Evolutionary conservation across 2,113 vertebrate species (phyloP).

Genomic region (Syngnathus scovelli): DNA sequence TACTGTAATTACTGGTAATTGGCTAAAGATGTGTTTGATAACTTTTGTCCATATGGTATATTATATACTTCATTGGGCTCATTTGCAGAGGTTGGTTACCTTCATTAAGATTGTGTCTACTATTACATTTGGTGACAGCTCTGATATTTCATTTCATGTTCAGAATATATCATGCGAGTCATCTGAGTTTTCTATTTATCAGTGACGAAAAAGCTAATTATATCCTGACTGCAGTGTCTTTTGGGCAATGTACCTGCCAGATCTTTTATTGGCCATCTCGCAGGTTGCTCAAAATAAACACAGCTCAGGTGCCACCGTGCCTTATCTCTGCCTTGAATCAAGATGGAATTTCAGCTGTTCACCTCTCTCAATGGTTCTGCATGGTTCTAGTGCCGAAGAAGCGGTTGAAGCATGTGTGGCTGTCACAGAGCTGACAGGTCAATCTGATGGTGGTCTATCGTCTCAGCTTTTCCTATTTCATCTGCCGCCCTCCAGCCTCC

Average conservation of each 20-base stretch:
- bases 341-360: constrained; percentile 13
- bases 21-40: background rate
- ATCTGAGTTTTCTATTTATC: background rate
- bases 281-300: constrained; percentile 18
- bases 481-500: constrained; percentile 28
- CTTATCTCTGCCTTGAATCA: constrained; percentile 7
- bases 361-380: constrained; percentile 3
- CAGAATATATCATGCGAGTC: background rate
- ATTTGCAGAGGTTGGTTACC: constrained; percentile 3
- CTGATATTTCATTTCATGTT: constrained; percentile 3
- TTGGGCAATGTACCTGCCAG: background rate
- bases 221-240: background rate
- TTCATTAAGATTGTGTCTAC: background rate
- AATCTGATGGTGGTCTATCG: constrained; percentile 63
- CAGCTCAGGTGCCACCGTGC: constrained; percentile 7
- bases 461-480: constrained; percentile 53
- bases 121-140: background rate
- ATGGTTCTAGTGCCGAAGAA: constrained; percentile 24
- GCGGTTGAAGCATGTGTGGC: constrained; percentile 58
- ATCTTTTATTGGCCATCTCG: background rate
- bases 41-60: background rate
- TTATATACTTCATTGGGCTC: background rate
- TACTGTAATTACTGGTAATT: background rate
- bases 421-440: constrained; percentile 62
- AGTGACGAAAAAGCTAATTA: background rate